These are phyloP conservation scores for Oegoconia quadripuncta DNA, from an alignment of 2,888 invertebrate genomes.

Conservation along the genomic window DNA sequence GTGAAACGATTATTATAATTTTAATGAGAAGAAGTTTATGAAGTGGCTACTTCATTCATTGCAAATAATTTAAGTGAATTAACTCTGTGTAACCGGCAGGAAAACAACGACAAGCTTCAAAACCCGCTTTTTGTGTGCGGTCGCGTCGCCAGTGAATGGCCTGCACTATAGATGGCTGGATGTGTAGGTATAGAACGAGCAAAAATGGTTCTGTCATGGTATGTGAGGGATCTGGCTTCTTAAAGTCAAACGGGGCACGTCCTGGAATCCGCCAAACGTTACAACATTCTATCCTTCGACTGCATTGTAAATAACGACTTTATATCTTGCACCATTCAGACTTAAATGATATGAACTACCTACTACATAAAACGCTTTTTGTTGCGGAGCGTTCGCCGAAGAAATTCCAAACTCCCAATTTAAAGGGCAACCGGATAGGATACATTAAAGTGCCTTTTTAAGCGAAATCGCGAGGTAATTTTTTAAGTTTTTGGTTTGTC, in stretches of 20 bases:
- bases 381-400: constrained; percentile 47
- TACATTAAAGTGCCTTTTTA: constrained; percentile 33
- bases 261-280: constrained; percentile 50
- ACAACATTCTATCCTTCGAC: constrained; percentile 34
- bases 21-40: no score
- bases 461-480: constrained; percentile 15
- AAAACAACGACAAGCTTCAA: constrained; percentile 15
- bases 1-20: no score
- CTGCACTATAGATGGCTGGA: constrained; percentile 18
- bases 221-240: constrained; percentile 43
- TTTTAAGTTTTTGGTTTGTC: constrained; percentile 18
- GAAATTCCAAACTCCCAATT: constrained; percentile 62
- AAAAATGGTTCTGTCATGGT: constrained; percentile 48
- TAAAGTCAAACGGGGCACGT: constrained; percentile 35
- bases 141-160: constrained; percentile 44
- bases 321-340: constrained; percentile 35
- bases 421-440: constrained; percentile 56
- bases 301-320: constrained; percentile 41
- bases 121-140: constrained; percentile 39
- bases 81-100: constrained; percentile 11
- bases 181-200: constrained; percentile 25
- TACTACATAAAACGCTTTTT: constrained; percentile 41
- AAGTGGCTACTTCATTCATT: constrained; percentile 28
- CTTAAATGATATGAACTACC: constrained; percentile 26
- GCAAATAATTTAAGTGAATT: constrained; percentile 1